These are phyloP conservation scores for Agriopis leucophaearia DNA, from an alignment of 2,888 invertebrate genomes.

Conservation along the genomic window DNA sequence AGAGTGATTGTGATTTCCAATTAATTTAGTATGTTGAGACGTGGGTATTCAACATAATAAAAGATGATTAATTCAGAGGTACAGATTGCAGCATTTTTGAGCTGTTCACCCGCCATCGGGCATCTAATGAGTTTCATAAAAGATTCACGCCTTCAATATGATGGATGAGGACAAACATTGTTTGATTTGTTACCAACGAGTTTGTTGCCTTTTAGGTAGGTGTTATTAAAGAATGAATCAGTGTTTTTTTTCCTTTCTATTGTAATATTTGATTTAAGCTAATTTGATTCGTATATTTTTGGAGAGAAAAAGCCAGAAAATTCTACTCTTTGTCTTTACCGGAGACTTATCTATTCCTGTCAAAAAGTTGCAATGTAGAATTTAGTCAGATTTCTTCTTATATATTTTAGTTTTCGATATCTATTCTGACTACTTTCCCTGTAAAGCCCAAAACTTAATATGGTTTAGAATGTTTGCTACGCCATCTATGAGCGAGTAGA, in stretches of 20 bases:
- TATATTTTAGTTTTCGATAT: no score
- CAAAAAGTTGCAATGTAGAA: no score
- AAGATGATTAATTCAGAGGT: conserved; percentile 14
- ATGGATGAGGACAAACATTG: conserved; percentile 79
- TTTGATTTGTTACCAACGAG: conserved; percentile 72
- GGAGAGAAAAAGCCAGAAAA: background rate
- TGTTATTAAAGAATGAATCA: background rate
- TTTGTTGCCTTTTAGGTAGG: conserved; percentile 31
- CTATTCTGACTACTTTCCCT: no score
- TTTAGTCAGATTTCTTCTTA: no score
- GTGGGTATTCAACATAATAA: background rate
- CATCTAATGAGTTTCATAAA: conserved; percentile 74
- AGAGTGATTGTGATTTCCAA: no score
- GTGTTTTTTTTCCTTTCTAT: background rate
- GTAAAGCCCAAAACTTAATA: no score
- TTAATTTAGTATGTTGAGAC: background rate
- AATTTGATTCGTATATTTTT: background rate
- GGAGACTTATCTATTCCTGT: no score
- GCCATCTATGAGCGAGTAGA: conserved; percentile 44
- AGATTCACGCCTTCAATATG: conserved; percentile 70
- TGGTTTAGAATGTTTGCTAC: background rate
- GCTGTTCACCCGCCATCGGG: conserved; percentile 30
- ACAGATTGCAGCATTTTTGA: conserved; percentile 20
- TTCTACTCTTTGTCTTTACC: no score
- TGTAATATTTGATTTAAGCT: background rate